Evolutionary conservation across 2,113 vertebrate species (phyloP).

Genomic region (Etia nguti): DNA sequence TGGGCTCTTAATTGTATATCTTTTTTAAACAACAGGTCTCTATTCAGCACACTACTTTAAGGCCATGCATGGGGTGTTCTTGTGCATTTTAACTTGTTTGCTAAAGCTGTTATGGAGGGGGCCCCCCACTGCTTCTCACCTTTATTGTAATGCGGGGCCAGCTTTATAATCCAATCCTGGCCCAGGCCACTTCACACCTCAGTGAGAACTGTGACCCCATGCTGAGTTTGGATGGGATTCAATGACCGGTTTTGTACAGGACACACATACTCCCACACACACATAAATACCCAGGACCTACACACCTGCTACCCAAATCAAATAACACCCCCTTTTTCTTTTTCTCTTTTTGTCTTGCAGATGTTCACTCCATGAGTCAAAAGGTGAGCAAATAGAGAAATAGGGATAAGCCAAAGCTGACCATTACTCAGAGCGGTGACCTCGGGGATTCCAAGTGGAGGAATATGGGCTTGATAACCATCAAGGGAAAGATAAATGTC

Average conservation of each 20-base stretch:
- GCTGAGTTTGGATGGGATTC: constrained; percentile 49
- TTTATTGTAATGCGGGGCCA: constrained; percentile 60
- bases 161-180: constrained; percentile 51
- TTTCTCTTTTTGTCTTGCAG: constrained; percentile 48
- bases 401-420: neutral
- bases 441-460: constrained; percentile 23
- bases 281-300: constrained; percentile 7
- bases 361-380: constrained; percentile 44
- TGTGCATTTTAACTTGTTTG: constrained; percentile 46
- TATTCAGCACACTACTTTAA: constrained; percentile 20
- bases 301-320: constrained; percentile 44
- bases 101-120: constrained; percentile 11
- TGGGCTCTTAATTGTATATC: constrained; percentile 44
- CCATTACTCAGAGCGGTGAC: constrained; percentile 45
- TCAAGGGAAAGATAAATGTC: constrained; percentile 56
- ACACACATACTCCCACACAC: constrained; percentile 7
- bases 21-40: constrained; percentile 39
- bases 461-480: constrained; percentile 42
- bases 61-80: constrained; percentile 7
- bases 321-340: neutral
- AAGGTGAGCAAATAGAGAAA: constrained; percentile 57
- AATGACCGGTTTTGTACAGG: constrained; percentile 23
- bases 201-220: constrained; percentile 29
- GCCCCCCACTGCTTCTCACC: constrained; percentile 42
- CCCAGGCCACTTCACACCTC: constrained; percentile 63